Evolutionary conservation across 37 sponge, comb jelly and placozoan species (phyloP), one percentile per base, ranked within the genome.

Genomic region (Cliona cf. orientalis): DNA sequence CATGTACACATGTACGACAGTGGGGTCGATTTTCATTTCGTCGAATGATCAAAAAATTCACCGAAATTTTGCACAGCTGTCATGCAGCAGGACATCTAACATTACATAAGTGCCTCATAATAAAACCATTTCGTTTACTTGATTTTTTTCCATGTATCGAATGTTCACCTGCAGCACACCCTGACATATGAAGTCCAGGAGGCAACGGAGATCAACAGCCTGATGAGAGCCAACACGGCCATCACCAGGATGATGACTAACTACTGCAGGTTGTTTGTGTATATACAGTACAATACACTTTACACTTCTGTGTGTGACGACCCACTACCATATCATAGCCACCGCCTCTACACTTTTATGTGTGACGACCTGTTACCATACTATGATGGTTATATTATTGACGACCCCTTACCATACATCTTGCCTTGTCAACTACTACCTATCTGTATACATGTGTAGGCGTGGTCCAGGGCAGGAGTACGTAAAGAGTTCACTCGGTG

Each of bases 191-290:
- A 96, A 84, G 91, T 96, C 14, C 91, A 93, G 79, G 89, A 90
- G 25, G 91, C 97, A 5, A 80, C 81, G 0, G 94, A 96, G 62
- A 77, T 84, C 58, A 88, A 84, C 82, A 91, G 95, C 71, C 84
- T 96, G 17, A 87, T 96, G 90, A 63, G 97, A 34, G 91, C 91
- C 74, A 96, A 96, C 80, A 93, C 93, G n/a, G 97, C 94, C 26
- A 91, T 96, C 66, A 93, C 97, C 19, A 84, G 94, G 29, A 96
- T 96, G 97, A 96, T 96, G 97, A 96, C 97, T 37, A 90, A 85
- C 19, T 96, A 96, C 84, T 93, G 92, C 44, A 87, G 91, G 89
- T 92, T 70, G 19, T n/a, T n/a, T n/a, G n/a, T n/a, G n/a, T n/a
- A n/a, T n/a, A n/a, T n/a, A n/a, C n/a, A n/a, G n/a, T n/a, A n/a